Conservation (phyloP, 2,113 vertebrate species). For the Nothocercus nigrocapillus region DNA sequence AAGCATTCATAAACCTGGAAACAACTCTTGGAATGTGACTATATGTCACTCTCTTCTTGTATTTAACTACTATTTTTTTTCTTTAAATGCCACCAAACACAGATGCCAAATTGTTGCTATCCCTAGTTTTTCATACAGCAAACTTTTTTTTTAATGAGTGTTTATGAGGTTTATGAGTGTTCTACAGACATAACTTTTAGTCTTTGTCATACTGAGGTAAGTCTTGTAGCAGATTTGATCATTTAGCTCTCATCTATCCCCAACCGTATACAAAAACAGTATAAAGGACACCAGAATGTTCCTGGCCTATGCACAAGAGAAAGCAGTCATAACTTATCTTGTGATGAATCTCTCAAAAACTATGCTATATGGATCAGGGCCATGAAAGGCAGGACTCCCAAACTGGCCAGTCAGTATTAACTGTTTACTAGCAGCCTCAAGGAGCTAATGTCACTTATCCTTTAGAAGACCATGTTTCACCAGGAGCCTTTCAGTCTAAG, state of each 20-base stretch:
- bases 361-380: background rate
- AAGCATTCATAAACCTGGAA: background rate
- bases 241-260: background rate
- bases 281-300: background rate
- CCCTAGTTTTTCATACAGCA: background rate
- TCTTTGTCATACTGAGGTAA: background rate
- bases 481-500: background rate
- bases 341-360: background rate
- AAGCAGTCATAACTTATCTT: accelerated
- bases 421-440: background rate
- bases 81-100: background rate
- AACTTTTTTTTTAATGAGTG: background rate
- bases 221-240: background rate
- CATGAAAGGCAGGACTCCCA: background rate
- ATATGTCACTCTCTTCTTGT: background rate
- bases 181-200: background rate
- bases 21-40: background rate
- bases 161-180: background rate
- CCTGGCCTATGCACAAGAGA: background rate
- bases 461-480: background rate
- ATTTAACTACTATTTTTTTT: background rate
- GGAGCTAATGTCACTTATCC: background rate
- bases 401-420: background rate
- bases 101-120: background rate
- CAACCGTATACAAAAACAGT: background rate